phyloP scores from a whole-genome alignment of 2,888 invertebrate species.

The Thelaira solivaga region DNA sequence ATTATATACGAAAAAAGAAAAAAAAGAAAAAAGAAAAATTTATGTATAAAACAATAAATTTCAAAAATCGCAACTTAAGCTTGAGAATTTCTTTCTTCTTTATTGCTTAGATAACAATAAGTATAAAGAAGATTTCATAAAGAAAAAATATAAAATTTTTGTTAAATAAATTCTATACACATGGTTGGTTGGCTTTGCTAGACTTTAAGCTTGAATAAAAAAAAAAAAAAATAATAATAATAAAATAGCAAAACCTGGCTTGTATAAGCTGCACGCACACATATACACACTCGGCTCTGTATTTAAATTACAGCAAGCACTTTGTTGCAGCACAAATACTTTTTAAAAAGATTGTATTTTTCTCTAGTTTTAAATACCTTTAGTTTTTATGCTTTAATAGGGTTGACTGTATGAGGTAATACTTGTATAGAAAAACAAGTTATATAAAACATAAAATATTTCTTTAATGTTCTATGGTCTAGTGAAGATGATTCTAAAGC shows the following conservation, averaged over 20 bases:
- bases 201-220: not conserved
- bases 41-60: slow-evolving; percentile 35
- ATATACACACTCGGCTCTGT: slow-evolving; percentile 9
- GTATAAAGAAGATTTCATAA: slow-evolving; percentile 10
- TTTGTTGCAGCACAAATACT: not conserved
- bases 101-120: slow-evolving; percentile 20
- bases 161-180: slow-evolving; percentile 30
- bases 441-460: slow-evolving; percentile 55
- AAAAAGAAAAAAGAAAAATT: not conserved
- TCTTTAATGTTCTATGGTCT: slow-evolving; percentile 62
- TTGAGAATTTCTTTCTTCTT: slow-evolving; percentile 41
- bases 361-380: not conserved
- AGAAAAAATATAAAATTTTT: not conserved
- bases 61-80: slow-evolving; percentile 20
- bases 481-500: slow-evolving; percentile 57
- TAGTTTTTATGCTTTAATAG: not conserved
- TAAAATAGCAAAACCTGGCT: not conserved
- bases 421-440: slow-evolving; percentile 49
- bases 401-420: slow-evolving; percentile 42
- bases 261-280: not conserved
- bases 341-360: not conserved
- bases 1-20: no score
- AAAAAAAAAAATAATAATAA: no score
- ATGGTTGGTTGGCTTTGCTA: slow-evolving; percentile 42
- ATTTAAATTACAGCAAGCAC: slow-evolving; percentile 8